A percentile compares a stretch with the other conserved stretches of the same genome.
Conservation (phyloP, 2,113 vertebrate species). For the Cepphus grylle region DNA sequence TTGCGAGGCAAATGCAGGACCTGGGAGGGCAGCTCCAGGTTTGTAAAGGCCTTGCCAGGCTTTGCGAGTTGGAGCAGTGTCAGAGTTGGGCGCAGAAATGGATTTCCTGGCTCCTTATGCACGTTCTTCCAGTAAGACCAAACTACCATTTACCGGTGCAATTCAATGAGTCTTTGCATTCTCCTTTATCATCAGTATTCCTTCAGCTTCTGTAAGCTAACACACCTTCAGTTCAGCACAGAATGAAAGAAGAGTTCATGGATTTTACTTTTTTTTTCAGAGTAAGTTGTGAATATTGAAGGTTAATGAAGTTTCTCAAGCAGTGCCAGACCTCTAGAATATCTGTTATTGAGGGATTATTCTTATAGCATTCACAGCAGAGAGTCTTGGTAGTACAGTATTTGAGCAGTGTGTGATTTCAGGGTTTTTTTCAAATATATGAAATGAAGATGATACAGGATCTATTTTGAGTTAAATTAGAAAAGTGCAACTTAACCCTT, state of each 20-base stretch:
- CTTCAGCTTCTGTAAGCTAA: background rate
- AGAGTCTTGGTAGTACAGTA: background rate
- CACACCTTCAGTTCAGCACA: background rate
- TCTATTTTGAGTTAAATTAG: conserved; percentile 41
- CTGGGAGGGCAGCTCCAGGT: background rate
- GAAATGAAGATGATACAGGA: conserved; percentile 21
- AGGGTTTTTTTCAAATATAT: background rate
- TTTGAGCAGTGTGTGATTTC: conserved; percentile 12
- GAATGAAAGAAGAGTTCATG: background rate
- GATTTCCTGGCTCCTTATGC: background rate
- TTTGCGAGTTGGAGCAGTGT: background rate
- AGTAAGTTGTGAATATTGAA: background rate
- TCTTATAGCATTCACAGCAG: background rate
- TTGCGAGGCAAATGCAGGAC: rapidly evolving
- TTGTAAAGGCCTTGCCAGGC: background rate
- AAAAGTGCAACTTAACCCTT: conserved; percentile 36
- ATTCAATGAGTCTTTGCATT: background rate
- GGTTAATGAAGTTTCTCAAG: conserved; percentile 9
- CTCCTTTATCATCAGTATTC: background rate
- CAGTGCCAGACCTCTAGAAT: background rate
- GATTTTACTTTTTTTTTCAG: background rate
- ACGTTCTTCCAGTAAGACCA: background rate
- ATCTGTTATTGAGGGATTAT: background rate
- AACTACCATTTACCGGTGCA: background rate
- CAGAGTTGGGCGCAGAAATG: rapidly evolving